phyloP scores from a whole-genome alignment of 2,888 invertebrate genomes.

The Tortricodes alternella region DNA sequence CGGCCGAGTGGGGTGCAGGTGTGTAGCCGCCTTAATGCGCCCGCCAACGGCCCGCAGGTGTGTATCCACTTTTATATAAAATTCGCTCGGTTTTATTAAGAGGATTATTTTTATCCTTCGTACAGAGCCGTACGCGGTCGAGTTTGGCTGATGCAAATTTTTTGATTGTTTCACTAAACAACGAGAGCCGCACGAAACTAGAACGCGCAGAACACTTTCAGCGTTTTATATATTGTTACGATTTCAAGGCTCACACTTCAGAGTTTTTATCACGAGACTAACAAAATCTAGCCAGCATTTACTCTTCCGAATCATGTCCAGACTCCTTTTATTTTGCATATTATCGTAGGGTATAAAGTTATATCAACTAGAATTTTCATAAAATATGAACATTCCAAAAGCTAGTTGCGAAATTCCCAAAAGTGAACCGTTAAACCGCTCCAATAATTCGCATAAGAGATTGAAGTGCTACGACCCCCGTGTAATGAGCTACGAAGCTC shows the following conservation, averaged over 20 bases:
- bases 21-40: background rate
- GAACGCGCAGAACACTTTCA: background rate
- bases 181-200: background rate
- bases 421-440: constrained; percentile 43
- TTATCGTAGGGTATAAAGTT: no score
- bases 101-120: constrained; percentile 28
- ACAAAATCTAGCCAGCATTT: background rate
- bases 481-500: constrained; percentile 28
- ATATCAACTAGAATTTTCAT: background rate
- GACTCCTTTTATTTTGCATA: background rate
- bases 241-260: background rate
- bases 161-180: constrained; percentile 1
- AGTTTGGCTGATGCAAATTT: constrained; percentile 25
- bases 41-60: background rate
- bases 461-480: constrained; percentile 44
- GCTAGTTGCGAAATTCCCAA: background rate
- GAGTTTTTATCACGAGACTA: background rate
- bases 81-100: constrained; percentile 28
- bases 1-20: background rate
- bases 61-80: constrained; percentile 11
- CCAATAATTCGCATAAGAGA: constrained; percentile 52
- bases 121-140: constrained; percentile 12
- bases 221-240: background rate
- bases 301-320: background rate
- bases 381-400: background rate